A percentile compares a stretch with the other conserved stretches of the same genome.
Conservation (phyloP, 1,140 invertebrate genomes). For the Ceratina calcarata region DNA sequence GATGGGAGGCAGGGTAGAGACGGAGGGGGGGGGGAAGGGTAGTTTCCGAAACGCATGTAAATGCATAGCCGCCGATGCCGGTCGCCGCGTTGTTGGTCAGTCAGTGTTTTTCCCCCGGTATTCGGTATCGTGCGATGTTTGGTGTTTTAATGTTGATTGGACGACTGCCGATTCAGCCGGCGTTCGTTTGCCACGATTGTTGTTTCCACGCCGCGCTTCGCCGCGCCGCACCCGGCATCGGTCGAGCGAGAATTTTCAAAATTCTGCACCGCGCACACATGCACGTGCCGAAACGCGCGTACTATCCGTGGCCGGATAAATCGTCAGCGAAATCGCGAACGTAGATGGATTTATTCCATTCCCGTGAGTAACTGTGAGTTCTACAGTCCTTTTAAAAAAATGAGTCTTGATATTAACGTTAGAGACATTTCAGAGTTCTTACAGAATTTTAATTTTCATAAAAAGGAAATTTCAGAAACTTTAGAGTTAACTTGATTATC, state of each 20-base stretch:
- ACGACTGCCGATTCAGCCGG: constrained; percentile 78
- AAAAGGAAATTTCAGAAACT: too few species aligned
- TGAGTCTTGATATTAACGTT: too few species aligned
- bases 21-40: too few species aligned
- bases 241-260: constrained; percentile 68
- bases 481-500: too few species aligned
- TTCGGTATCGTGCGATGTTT: constrained; percentile 75
- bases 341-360: constrained; percentile 30
- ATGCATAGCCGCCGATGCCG: constrained; percentile 26
- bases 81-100: constrained; percentile 40
- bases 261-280: constrained; percentile 39
- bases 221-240: constrained; percentile 9
- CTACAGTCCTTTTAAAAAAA: neutral
- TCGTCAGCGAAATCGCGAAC: constrained; percentile 43
- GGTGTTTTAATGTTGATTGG: constrained; percentile 79
- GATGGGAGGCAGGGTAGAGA: neutral
- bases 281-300: constrained; percentile 7
- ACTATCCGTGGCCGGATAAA: constrained; percentile 10
- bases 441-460: too few species aligned
- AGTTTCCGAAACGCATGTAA: constrained; percentile 45
- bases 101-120: constrained; percentile 68
- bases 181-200: constrained; percentile 77
- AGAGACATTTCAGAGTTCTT: too few species aligned
- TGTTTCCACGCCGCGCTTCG: constrained; percentile 27
- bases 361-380: neutral